These are phyloP conservation scores for Pediacus dermestoides DNA, from an alignment of 2,888 invertebrate species.

Conservation along the genomic window DNA sequence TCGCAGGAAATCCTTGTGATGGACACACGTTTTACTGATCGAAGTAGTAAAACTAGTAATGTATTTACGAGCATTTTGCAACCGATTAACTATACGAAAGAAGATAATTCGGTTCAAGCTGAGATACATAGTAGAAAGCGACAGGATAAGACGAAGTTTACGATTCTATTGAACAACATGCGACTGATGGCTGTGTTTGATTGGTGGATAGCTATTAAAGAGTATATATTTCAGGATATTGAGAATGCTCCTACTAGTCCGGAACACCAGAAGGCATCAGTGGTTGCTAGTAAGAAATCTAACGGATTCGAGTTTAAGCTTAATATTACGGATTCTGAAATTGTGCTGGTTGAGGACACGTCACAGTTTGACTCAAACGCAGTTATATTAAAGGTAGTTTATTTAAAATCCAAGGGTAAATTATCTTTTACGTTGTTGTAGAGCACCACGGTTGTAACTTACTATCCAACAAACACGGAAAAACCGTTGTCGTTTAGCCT, in stretches of 20 bases:
- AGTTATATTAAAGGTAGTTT: constrained; percentile 73
- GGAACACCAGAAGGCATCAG: constrained; percentile 26
- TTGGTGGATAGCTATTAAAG: constrained; percentile 83
- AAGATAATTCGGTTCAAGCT: constrained; percentile 43
- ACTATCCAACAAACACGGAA: constrained; percentile 64
- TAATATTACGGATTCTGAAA: constrained; percentile 92
- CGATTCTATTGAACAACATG: constrained; percentile 91
- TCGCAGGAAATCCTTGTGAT: constrained; percentile 84
- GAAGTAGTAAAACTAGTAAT: constrained; percentile 68
- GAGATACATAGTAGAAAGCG: constrained; percentile 57
- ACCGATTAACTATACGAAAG: constrained; percentile 51
- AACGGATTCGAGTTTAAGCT: constrained; percentile 78
- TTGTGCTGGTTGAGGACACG: constrained; percentile 90
- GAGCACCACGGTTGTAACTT: constrained; percentile 86
- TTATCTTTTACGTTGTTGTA: constrained; percentile 41
- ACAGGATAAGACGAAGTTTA: constrained; percentile 70
- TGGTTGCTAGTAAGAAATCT: constrained; percentile 19
- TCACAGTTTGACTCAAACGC: constrained; percentile 88
- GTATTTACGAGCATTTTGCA: constrained; percentile 86
- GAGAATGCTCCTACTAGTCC: constrained; percentile 35
- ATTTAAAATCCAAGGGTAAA: background rate
- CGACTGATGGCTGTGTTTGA: constrained; percentile 88
- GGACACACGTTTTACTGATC: constrained; percentile 60
- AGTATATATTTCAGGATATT: constrained; percentile 64
- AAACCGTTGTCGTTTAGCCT: constrained; percentile 83